Conservation (phyloP, 1,140 invertebrate species). For the Plodia interpunctella region DNA sequence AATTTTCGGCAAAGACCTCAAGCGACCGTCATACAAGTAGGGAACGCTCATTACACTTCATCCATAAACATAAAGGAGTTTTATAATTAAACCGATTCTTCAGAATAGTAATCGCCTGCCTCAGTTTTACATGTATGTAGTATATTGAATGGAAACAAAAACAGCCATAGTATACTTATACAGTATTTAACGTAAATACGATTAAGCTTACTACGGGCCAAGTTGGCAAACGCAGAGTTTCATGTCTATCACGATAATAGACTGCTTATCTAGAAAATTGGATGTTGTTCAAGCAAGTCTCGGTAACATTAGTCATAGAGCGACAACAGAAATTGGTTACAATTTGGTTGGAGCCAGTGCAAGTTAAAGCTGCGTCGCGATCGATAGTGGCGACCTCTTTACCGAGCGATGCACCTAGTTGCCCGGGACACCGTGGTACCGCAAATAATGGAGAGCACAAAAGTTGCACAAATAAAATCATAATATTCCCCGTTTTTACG, state of each 20-base stretch:
- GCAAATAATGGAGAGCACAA: background rate
- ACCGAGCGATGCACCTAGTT: slow-evolving; percentile 66
- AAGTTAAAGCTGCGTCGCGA: slow-evolving; percentile 42
- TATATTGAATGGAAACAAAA: no score
- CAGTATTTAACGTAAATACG: background rate
- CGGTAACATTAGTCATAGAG: slow-evolving; percentile 16
- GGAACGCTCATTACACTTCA: slow-evolving; percentile 6
- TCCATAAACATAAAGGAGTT: no score
- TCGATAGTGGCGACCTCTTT: slow-evolving; percentile 66
- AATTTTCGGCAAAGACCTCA: background rate
- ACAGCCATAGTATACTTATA: no score
- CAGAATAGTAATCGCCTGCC: no score
- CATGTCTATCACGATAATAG: slow-evolving; percentile 6
- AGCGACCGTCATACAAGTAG: background rate
- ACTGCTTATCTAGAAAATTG: slow-evolving; percentile 17
- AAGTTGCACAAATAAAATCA: background rate
- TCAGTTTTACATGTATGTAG: no score
- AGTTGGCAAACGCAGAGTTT: slow-evolving; percentile 5
- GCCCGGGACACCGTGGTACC: slow-evolving; percentile 42
- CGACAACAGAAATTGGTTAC: slow-evolving; percentile 35
- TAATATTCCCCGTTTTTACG: no score
- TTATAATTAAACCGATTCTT: no score
- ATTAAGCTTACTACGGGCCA: background rate
- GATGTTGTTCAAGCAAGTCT: slow-evolving; percentile 24
- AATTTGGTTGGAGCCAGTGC: slow-evolving; percentile 46